Conservation (phyloP, 2,113 vertebrate species). For the Chionodraco myersi region DNA sequence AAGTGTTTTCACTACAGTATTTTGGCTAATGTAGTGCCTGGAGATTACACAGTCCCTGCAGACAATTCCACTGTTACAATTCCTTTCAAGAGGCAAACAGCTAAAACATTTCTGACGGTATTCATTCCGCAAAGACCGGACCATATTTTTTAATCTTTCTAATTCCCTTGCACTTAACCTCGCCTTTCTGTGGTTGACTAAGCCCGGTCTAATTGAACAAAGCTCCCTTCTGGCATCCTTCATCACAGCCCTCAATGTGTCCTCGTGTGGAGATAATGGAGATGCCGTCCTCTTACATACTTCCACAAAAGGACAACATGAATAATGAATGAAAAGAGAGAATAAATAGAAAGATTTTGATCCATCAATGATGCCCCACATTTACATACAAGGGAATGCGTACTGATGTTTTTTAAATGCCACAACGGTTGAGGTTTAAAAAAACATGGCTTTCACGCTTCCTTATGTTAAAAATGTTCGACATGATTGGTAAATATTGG, state of each 20-base stretch:
- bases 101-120: constrained; percentile 49
- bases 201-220: constrained; percentile 67
- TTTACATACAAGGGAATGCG: constrained; percentile 20
- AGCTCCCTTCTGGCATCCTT: constrained; percentile 69
- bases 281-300: constrained; percentile 27
- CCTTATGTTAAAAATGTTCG: neutral
- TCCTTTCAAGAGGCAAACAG: constrained; percentile 34
- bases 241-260: constrained; percentile 50
- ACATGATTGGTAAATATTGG: neutral
- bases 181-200: constrained; percentile 42
- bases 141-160: neutral
- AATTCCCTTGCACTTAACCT: constrained; percentile 16
- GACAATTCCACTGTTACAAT: constrained; percentile 34
- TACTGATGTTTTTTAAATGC: neutral
- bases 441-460: neutral
- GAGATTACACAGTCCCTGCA: constrained; percentile 51
- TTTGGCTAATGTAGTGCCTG: constrained; percentile 48
- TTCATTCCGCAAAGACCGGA: constrained; percentile 41
- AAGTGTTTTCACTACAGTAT: constrained; percentile 36
- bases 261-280: constrained; percentile 60
- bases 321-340: constrained; percentile 32
- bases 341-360: neutral
- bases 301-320: neutral
- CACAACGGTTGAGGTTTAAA: neutral
- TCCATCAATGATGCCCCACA: constrained; percentile 17